Evolutionary conservation across 53 echinoderm and acorn worm genomes (phyloP).

Genomic region (Mesocentrotus franciscanus): DNA sequence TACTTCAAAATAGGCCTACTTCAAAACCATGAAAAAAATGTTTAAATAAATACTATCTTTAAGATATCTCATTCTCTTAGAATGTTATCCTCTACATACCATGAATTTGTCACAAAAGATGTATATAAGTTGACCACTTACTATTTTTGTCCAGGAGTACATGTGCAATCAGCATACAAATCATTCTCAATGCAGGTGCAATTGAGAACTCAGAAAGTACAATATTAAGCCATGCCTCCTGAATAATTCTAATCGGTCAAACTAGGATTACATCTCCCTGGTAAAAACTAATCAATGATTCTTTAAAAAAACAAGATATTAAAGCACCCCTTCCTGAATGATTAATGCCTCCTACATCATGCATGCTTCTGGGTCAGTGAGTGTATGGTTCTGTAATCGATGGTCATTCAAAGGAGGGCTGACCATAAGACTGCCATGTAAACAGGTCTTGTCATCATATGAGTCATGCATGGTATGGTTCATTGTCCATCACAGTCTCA

Average conservation of each 20-base stretch:
- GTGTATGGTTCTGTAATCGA: background rate
- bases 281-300: conserved; percentile 43
- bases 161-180: background rate
- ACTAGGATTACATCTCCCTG: background rate
- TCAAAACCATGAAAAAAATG: too few relatives aligned
- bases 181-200: background rate
- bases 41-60: too few relatives aligned
- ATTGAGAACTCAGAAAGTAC: background rate
- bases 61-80: too few relatives aligned
- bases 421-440: conserved; percentile 8
- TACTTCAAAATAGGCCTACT: too few relatives aligned
- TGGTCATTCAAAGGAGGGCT: conserved; percentile 42
- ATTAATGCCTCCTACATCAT: conserved; percentile 26
- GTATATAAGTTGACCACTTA: background rate
- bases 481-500: conserved; percentile 4
- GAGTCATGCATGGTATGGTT: conserved; percentile 34
- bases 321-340: conserved; percentile 26
- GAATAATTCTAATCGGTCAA: conserved; percentile 13
- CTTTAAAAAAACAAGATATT: background rate
- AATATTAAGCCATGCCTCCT: background rate
- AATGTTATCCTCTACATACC: background rate
- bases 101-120: background rate
- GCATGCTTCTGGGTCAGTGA: conserved; percentile 31
- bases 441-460: conserved; percentile 39
- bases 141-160: background rate